Evolutionary conservation across 1,140 invertebrate species (phyloP).

Genomic region (Pachyrhynchus sulphureomaculatus): DNA sequence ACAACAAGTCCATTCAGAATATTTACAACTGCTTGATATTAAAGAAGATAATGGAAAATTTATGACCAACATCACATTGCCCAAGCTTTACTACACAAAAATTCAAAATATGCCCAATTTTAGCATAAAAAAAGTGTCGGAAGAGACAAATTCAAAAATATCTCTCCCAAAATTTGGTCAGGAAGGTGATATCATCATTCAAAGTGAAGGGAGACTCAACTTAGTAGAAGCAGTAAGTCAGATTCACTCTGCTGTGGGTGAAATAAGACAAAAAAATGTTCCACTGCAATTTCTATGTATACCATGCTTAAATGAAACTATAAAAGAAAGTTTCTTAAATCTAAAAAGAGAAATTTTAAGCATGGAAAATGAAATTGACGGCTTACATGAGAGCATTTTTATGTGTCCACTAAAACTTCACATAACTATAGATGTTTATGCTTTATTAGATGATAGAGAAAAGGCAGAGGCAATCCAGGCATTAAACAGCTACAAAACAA

Average conservation of each 20-base stretch:
- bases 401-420: conserved; percentile 71
- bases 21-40: conserved; percentile 9
- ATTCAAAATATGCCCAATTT: conserved; percentile 6
- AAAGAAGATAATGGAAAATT: conserved; percentile 30
- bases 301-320: conserved; percentile 60
- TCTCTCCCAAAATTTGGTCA: conserved; percentile 58
- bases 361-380: conserved; percentile 41
- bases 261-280: conserved; percentile 61
- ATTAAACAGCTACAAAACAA: conserved; percentile 56
- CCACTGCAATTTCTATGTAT: conserved; percentile 79
- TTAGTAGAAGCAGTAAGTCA: conserved; percentile 65
- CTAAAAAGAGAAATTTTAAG: conserved; percentile 54
- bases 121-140: conserved; percentile 2
- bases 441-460: conserved; percentile 69
- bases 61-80: conserved; percentile 37
- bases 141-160: conserved; percentile 64
- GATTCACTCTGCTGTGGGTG: conserved; percentile 66
- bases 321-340: conserved; percentile 60
- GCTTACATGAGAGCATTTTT: conserved; percentile 69
- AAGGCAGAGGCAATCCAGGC: conserved; percentile 55
- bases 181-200: conserved; percentile 54
- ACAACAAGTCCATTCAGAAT: background rate
- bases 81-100: conserved; percentile 29
- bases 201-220: conserved; percentile 57
- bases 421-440: conserved; percentile 71